Evolutionary conservation across 2,888 invertebrate genomes (phyloP).

Genomic region (Ganaspis brasiliensis): DNA sequence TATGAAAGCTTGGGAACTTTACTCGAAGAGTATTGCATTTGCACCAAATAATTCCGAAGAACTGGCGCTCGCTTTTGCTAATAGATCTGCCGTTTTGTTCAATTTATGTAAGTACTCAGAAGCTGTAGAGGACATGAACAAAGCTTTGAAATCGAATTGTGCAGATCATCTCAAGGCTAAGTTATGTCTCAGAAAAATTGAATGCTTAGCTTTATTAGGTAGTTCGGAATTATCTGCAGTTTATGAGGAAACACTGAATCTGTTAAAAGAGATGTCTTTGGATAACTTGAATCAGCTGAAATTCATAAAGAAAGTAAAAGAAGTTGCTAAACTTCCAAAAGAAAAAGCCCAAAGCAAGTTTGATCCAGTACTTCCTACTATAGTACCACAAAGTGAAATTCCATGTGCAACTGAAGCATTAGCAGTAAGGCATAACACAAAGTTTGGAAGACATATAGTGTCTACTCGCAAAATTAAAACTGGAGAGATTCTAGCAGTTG

Average conservation of each 20-base stretch:
- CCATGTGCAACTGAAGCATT: slow-evolving; percentile 86
- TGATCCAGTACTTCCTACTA: no score
- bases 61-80: no score
- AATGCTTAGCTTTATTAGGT: slow-evolving; percentile 80
- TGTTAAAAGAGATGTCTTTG: slow-evolving; percentile 61
- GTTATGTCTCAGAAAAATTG: slow-evolving; percentile 83
- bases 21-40: no score
- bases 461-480: slow-evolving; percentile 86
- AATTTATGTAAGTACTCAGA: slow-evolving; percentile 85
- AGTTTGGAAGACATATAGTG: slow-evolving; percentile 87
- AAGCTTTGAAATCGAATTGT: slow-evolving; percentile 84
- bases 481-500: slow-evolving; percentile 89
- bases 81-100: no score
- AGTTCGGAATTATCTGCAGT: slow-evolving; percentile 56
- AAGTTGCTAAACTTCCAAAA: no score
- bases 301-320: no score
- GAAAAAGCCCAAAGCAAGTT: background rate
- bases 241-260: slow-evolving; percentile 62
- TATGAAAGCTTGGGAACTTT: slow-evolving; percentile 73
- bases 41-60: slow-evolving; percentile 83
- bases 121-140: slow-evolving; percentile 86
- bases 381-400: slow-evolving; percentile 75
- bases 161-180: slow-evolving; percentile 85
- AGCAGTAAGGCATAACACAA: slow-evolving; percentile 82
- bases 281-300: slow-evolving; percentile 38